phyloP scores from a whole-genome alignment of 1,140 invertebrate genomes.

The Paracyclopina nana region DNA sequence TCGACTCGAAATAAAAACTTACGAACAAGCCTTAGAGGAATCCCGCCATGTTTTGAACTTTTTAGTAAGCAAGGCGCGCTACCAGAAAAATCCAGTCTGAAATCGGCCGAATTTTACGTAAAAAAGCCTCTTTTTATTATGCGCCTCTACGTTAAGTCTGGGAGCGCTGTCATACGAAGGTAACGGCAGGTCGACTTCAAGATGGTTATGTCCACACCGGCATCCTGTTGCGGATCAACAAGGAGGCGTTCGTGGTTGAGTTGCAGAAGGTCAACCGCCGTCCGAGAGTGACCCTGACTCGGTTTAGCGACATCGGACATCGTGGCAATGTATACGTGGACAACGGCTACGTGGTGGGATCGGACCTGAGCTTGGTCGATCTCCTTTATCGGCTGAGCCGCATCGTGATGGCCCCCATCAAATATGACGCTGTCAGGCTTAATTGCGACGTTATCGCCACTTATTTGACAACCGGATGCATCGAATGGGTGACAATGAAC shows the following conservation, averaged over 20 bases:
- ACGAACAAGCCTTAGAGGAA: too few species aligned
- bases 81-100: too few species aligned
- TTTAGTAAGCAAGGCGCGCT: too few species aligned
- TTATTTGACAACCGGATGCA: background rate
- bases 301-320: background rate
- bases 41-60: too few species aligned
- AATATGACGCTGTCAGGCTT: background rate
- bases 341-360: background rate
- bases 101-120: too few species aligned
- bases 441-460: background rate
- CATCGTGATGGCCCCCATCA: background rate
- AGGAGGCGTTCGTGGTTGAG: background rate
- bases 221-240: background rate
- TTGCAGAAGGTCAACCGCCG: background rate
- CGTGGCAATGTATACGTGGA: background rate
- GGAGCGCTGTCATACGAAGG: too few species aligned
- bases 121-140: too few species aligned
- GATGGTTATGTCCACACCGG: background rate
- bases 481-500: background rate
- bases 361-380: background rate
- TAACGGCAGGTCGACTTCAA: background rate
- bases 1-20: too few species aligned
- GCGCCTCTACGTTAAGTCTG: too few species aligned
- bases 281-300: background rate
- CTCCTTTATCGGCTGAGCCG: background rate